These are phyloP conservation scores for Drosophila orosa DNA, from an alignment of 1,140 invertebrate species.

Conservation along the genomic window DNA sequence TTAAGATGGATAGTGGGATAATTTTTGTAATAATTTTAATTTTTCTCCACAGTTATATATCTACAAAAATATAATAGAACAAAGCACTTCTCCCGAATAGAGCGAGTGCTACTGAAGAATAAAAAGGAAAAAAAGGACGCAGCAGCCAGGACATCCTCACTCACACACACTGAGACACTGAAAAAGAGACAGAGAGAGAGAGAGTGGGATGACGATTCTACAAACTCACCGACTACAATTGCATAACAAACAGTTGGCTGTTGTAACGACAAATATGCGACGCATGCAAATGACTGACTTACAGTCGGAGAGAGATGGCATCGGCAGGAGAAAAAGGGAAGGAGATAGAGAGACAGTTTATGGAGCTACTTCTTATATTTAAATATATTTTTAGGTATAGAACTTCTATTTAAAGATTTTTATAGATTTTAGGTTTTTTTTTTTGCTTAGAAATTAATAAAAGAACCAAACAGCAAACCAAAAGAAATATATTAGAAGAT, in stretches of 20 bases:
- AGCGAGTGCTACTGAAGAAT: not conserved
- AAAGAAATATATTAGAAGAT: no score
- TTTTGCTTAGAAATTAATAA: no score
- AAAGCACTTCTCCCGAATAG: not conserved
- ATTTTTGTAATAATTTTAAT: no score
- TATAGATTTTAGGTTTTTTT: no score
- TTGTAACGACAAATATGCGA: slow-evolving; percentile 83
- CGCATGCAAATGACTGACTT: slow-evolving; percentile 83
- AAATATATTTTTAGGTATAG: not conserved
- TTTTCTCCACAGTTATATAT: no score
- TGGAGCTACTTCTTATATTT: not conserved
- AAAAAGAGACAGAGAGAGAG: not conserved
- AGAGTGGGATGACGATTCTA: slow-evolving; percentile 48
- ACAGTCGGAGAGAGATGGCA: slow-evolving; percentile 54
- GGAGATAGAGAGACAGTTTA: slow-evolving; percentile 2
- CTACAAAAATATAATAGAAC: not conserved
- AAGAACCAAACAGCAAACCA: no score
- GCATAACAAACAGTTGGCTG: slow-evolving; percentile 82
- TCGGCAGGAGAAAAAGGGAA: slow-evolving; percentile 1
- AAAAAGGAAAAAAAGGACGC: slow-evolving; percentile 35
- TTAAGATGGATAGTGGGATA: no score
- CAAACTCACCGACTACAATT: slow-evolving; percentile 75
- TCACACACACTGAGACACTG: slow-evolving; percentile 10
- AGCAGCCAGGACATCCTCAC: slow-evolving; percentile 39
- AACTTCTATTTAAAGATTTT: not conserved